Evolutionary conservation across 2,797 vertebrate species (phyloP), one percentile per base, ranked within the genome.

Genomic region (Rhyacichthys aspro): DNA sequence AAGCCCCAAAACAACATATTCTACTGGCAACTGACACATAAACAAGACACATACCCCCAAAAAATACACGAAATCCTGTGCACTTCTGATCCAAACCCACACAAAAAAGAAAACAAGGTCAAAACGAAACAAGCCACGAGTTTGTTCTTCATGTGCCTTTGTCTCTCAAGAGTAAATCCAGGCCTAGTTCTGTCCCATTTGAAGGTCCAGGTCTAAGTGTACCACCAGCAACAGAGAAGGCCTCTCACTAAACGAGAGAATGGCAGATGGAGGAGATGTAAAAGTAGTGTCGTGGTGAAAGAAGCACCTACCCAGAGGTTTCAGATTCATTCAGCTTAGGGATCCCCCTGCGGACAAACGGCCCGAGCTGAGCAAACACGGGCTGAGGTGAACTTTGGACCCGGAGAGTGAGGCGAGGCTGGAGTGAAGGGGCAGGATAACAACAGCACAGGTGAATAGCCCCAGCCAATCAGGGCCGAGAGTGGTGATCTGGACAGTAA

Each of bases 321-420:
- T 77, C 66, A 74, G 55, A 67, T 82, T 70, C 45, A 43, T 45
- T 14, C 65, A 78, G 70, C 69, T 63, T 50, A 44, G 63, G 57
- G 57, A 57, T 73, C 68, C 41, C 56, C 23, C 58, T 19, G 12
- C 10, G 5, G 5, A 23, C 14, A 14, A 44, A 23, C 59, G 43
- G 45, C 46, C 68, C 61, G 34, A 61, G 65, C 76, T 78, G 65
- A 85, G 65, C 82, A 91, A 91, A 91, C 82, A 91, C 14, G 14
- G 46, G 37, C n/a, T 44, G 48, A 74, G 61, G 41, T 17, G 90
- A 90, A 85, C 91, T 93, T 92, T 92, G 92, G 88, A 93, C 90
- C 74, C 73, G 65, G 67, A 70, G 9, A 70, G 63, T 43, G 68
- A 76, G 77, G 45, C 16, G 9, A 16, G 44, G 61, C 23, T 49